Percentiles rank a stretch among this genome's conserved stretches.
phyloP scores from a whole-genome alignment of 2,797 vertebrate species.

The Xenopus petersii region DNA sequence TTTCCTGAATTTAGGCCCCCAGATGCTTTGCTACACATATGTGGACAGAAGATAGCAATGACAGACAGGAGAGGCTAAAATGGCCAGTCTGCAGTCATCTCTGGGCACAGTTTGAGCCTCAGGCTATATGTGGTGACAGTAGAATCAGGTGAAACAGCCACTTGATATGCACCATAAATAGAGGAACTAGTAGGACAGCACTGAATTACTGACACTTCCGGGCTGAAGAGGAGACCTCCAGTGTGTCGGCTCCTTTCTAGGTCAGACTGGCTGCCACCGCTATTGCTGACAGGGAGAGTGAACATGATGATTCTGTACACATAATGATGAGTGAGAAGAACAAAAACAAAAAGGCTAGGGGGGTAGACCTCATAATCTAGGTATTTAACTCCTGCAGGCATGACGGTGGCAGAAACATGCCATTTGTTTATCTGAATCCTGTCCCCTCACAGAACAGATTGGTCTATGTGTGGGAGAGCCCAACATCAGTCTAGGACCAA shows the following conservation, averaged over 20 bases:
- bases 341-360: conserved; percentile 36
- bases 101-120: conserved; percentile 20
- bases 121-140: conserved; percentile 36
- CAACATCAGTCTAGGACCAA: too few species aligned
- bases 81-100: conserved; percentile 12
- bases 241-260: conserved; percentile 66
- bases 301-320: conserved; percentile 45
- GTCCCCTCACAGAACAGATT: not conserved
- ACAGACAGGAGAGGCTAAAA: too few species aligned
- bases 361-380: conserved; percentile 45
- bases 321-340: conserved; percentile 34
- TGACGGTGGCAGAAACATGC: not conserved
- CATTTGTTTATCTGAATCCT: not conserved
- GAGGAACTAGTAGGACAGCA: conserved; percentile 36
- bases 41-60: too few species aligned
- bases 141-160: conserved; percentile 39
- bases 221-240: conserved; percentile 57
- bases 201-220: conserved; percentile 58
- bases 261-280: conserved; percentile 79
- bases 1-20: too few species aligned
- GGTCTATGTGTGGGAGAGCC: too few species aligned
- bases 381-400: not conserved
- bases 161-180: conserved; percentile 41
- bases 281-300: conserved; percentile 56
- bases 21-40: too few species aligned